Evolutionary conservation across 1,140 invertebrate genomes (phyloP), one percentile per base, ranked within the genome.

Genomic region (Nephotettix cincticeps): DNA sequence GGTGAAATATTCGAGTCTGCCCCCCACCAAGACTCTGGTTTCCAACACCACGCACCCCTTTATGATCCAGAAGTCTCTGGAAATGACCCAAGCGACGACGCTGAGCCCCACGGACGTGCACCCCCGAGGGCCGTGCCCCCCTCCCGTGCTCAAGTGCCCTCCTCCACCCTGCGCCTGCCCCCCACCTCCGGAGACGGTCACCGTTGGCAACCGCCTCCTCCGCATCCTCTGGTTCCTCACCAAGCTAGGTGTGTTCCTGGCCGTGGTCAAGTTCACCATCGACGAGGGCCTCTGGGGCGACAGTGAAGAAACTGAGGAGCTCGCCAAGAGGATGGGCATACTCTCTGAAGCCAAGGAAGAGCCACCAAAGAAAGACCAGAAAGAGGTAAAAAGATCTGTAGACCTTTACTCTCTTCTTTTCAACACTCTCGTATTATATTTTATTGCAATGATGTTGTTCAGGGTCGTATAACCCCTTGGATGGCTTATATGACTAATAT

Each of bases 221-320:
- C 25, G 25, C 6, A 4, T 28, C 9, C 1, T 61, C 23, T 61
- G 56, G 56, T 25, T 61, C 23, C 13, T 61, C 23, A 27, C 56
- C 13, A 61, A 61, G 56, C 56, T 61, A 29, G 56, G 56, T 27
- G 21, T 61, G 21, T 61, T 27, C 56, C 4, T 61, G 4, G 56
- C 21, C 9, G 56, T 61, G 21, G 27, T 29, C 23, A 61, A 61
- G 56, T 61, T 61, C 56, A 61, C 56, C 23, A 28, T 61, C 9
- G 56, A 61, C 56, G 56, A 61, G 25, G 56, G 56, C 4, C 27
- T 61, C 14, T 61, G 56, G 56, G 56, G 56, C 25, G 9, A 25
- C 25, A 61, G 56, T 23, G 21, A 25, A n/a, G 56, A 61, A n/a
- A 61, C 56, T 25, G 56, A 61, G n/a, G 21, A 61, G 6, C 56